Percentiles rank a stretch among this genome's conserved stretches.
phyloP scores from a whole-genome alignment of 2,888 invertebrate genomes.

The Carabus problematicus region DNA sequence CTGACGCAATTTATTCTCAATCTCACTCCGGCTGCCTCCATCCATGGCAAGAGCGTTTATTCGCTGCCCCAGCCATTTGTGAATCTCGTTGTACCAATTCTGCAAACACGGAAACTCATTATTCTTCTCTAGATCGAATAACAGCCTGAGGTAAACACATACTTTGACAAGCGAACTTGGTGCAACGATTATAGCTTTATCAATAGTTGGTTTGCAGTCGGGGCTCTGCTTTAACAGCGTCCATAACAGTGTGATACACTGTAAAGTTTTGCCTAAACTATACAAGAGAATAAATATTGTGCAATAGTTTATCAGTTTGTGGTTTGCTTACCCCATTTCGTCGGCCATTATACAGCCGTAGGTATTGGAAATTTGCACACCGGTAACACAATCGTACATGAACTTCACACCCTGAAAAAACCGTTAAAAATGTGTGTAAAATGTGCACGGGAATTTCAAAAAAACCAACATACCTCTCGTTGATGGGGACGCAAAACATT shows the following conservation, averaged over 20 bases:
- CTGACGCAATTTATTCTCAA: constrained; percentile 78
- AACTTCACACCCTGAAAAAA: constrained; percentile 85
- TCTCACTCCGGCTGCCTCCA: constrained; percentile 86
- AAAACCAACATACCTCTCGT: constrained; percentile 69
- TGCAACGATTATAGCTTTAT: constrained; percentile 93
- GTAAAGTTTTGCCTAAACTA: constrained; percentile 91
- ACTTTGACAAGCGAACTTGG: constrained; percentile 96
- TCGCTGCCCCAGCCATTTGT: constrained; percentile 92
- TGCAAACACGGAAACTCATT: constrained; percentile 50
- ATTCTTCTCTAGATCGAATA: not conserved
- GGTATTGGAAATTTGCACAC: constrained; percentile 82
- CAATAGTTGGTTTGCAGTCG: constrained; percentile 86
- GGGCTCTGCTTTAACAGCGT: constrained; percentile 92
- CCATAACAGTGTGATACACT: constrained; percentile 96
- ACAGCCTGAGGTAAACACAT: constrained; percentile 38
- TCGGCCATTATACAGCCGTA: constrained; percentile 99
- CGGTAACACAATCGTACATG: constrained; percentile 99
- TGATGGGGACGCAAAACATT: constrained; percentile 96
- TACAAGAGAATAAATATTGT: not conserved
- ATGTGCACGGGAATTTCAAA: constrained; percentile 14
- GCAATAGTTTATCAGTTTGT: not conserved
- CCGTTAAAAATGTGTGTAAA: constrained; percentile 22
- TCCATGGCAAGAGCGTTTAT: constrained; percentile 85
- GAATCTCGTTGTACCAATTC: constrained; percentile 99
- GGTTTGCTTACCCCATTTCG: constrained; percentile 81